A percentile compares a stretch with the other conserved stretches of the same genome.
phyloP scores from a whole-genome alignment of 1,140 invertebrate species.

The Papilio dardanus region DNA sequence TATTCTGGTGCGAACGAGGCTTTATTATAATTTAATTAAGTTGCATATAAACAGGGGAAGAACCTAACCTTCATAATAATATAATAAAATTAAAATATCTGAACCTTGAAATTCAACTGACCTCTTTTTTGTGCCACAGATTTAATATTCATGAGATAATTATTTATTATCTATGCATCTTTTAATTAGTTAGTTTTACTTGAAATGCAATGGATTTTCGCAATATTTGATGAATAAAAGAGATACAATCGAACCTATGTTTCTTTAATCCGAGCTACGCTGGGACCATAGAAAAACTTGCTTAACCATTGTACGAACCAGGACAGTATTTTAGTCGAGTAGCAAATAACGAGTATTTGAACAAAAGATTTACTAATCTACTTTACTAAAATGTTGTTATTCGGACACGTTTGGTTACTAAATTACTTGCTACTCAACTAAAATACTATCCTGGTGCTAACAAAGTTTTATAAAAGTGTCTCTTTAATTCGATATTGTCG shows the following conservation, averaged over 20 bases:
- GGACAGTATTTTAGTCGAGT: too few species aligned
- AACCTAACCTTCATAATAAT: slow-evolving; percentile 2
- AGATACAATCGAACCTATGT: too few species aligned
- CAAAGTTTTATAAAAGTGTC: too few species aligned
- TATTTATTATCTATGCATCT: slow-evolving; percentile 33
- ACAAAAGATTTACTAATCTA: too few species aligned
- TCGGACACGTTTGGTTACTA: too few species aligned
- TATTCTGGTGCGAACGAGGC: too few species aligned
- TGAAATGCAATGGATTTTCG: slow-evolving; percentile 23
- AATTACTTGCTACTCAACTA: too few species aligned
- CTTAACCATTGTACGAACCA: not conserved
- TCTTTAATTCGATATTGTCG: too few species aligned
- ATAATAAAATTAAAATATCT: not conserved
- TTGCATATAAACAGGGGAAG: not conserved
- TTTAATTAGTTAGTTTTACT: slow-evolving; percentile 8
- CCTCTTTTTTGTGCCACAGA: slow-evolving; percentile 30
- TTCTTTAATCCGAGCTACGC: too few species aligned
- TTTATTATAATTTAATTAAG: not conserved
- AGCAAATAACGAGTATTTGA: too few species aligned
- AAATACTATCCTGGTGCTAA: too few species aligned
- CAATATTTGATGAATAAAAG: not conserved
- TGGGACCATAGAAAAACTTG: not conserved
- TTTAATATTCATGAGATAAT: slow-evolving; percentile 30
- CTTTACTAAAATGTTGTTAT: too few species aligned
- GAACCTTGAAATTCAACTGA: slow-evolving; percentile 22